These are phyloP conservation scores for Tragopan temminckii DNA, from an alignment of 2,797 vertebrate genomes.

Conservation along the genomic window DNA sequence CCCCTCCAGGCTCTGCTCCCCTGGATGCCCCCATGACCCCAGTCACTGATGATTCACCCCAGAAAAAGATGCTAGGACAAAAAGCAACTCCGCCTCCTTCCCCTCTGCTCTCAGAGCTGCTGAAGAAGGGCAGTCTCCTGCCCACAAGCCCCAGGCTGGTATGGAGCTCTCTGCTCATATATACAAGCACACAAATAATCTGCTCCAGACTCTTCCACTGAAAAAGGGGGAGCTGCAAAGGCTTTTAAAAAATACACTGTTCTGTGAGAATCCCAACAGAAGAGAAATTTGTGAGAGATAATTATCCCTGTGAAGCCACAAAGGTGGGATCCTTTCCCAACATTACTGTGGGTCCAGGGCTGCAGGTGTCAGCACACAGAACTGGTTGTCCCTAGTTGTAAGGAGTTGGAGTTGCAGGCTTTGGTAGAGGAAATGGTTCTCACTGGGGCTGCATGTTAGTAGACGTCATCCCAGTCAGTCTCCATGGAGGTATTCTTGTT, in stretches of 20 bases:
- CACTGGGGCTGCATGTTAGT: neutral
- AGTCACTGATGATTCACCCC: slow-evolving; percentile 91
- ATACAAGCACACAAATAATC: slow-evolving; percentile 62
- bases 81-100: slow-evolving; percentile 96
- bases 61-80: slow-evolving; percentile 94
- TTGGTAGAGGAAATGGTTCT: neutral
- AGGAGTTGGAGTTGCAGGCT: slow-evolving; percentile 55
- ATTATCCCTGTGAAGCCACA: slow-evolving; percentile 25
- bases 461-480: neutral
- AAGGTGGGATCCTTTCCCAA: neutral
- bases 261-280: slow-evolving; percentile 25
- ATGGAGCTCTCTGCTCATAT: slow-evolving; percentile 84
- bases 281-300: neutral
- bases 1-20: slow-evolving; percentile 86
- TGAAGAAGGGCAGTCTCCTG: slow-evolving; percentile 97
- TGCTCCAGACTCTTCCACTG: slow-evolving; percentile 46
- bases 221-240: slow-evolving; percentile 35
- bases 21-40: slow-evolving; percentile 87
- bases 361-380: neutral
- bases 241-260: neutral
- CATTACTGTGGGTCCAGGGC: neutral
- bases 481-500: neutral
- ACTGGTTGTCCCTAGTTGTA: neutral
- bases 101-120: slow-evolving; percentile 96
- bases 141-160: slow-evolving; percentile 96